Percentiles rank a stretch among this genome's conserved stretches.
Evolutionary conservation across 2,113 vertebrate species (phyloP).

Genomic region (Nibea coibor): DNA sequence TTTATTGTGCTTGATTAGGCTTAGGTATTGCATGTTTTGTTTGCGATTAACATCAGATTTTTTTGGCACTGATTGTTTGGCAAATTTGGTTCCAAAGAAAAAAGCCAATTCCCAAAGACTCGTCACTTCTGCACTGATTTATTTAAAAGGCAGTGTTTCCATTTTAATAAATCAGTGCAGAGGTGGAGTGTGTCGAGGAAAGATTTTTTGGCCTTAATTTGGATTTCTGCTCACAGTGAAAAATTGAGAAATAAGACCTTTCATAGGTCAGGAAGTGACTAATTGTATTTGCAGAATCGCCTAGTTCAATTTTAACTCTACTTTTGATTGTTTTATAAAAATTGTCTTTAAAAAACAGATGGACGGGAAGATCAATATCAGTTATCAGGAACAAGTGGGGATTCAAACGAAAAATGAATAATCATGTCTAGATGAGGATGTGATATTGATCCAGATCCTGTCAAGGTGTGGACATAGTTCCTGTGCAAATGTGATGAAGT

Average conservation of each 20-base stretch:
- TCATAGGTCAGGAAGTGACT: background rate
- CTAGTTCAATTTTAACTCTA: background rate
- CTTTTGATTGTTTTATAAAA: too few species aligned
- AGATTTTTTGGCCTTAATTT: too few species aligned
- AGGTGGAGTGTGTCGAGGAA: too few species aligned
- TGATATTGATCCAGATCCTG: constrained; percentile 23
- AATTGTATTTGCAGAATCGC: background rate
- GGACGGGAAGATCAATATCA: background rate
- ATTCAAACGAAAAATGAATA: background rate
- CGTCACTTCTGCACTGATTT: too few species aligned
- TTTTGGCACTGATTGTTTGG: background rate
- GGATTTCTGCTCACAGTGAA: background rate
- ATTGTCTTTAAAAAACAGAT: too few species aligned
- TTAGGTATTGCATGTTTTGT: background rate
- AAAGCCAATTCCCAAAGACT: too few species aligned
- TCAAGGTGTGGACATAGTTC: background rate
- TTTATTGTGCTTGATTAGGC: background rate
- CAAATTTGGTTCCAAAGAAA: too few species aligned
- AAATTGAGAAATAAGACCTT: background rate
- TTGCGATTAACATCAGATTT: background rate
- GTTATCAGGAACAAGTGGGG: background rate
- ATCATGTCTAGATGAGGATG: background rate
- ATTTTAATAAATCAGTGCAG: too few species aligned
- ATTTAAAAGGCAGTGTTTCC: too few species aligned
- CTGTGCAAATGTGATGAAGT: constrained; percentile 30